Evolutionary conservation across 2,797 vertebrate genomes (phyloP).

Genomic region (Acrocephalus scirpaceus): DNA sequence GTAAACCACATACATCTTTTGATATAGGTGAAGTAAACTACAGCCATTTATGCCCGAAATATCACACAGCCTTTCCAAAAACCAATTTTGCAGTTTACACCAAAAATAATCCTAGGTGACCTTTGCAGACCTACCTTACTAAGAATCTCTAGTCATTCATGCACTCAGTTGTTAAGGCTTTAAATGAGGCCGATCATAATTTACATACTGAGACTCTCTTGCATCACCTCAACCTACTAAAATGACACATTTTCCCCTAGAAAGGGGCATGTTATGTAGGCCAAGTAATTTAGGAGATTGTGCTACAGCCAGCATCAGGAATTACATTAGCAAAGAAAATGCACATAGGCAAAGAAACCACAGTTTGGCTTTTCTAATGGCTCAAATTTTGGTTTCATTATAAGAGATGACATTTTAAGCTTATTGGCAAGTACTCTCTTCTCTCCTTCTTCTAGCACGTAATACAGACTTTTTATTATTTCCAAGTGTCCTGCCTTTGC

Average conservation of each 20-base stretch:
- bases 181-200: background rate
- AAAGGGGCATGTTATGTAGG: background rate
- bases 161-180: background rate
- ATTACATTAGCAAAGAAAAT: conserved; percentile 8
- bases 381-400: background rate
- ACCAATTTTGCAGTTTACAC: background rate
- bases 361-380: background rate
- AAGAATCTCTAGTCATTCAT: background rate
- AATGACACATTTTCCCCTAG: background rate
- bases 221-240: background rate
- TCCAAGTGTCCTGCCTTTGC: background rate
- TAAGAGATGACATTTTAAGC: background rate
- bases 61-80: background rate
- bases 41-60: background rate
- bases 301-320: background rate
- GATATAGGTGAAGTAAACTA: background rate
- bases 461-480: background rate
- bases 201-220: background rate
- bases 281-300: background rate
- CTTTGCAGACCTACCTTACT: background rate
- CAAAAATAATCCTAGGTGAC: background rate
- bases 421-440: background rate
- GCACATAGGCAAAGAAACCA: background rate
- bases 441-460: background rate
- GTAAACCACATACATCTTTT: background rate